These are phyloP conservation scores for Parotocinclus haroldoi DNA, from an alignment of 2,797 vertebrate genomes.

Conservation along the genomic window DNA sequence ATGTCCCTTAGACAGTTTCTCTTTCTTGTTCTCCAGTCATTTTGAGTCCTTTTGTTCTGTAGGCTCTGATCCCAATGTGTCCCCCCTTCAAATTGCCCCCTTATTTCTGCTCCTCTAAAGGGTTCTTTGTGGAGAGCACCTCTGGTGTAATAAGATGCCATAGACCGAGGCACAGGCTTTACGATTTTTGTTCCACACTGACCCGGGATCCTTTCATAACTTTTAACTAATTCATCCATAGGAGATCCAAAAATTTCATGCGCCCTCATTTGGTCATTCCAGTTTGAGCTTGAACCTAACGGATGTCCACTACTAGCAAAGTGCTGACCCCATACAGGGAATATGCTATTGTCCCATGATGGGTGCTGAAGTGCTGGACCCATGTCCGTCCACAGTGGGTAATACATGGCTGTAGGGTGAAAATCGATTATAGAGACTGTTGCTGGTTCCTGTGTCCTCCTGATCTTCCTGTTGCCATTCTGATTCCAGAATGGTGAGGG, in stretches of 20 bases:
- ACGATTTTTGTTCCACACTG: conserved; percentile 22
- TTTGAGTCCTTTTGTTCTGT: conserved; percentile 3
- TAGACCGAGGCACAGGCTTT: conserved; percentile 28
- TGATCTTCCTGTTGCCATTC: conserved; percentile 41
- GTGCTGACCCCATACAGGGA: conserved; percentile 47
- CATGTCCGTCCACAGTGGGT: conserved; percentile 27
- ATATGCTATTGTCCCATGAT: conserved; percentile 45
- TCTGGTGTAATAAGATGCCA: conserved; percentile 22
- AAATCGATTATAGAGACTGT: conserved; percentile 41
- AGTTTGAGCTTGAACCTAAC: conserved; percentile 7
- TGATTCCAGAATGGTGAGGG: conserved; percentile 67
- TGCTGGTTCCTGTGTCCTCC: conserved; percentile 14
- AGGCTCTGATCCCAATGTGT: conserved; percentile 25
- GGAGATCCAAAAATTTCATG: conserved; percentile 16
- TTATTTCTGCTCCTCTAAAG: conserved; percentile 10
- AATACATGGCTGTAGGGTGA: conserved; percentile 52
- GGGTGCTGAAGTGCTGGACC: conserved; percentile 50
- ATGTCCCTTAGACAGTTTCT: neutral
- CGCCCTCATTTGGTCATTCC: neutral
- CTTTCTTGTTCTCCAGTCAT: conserved; percentile 2
- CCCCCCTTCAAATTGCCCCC: conserved; percentile 11
- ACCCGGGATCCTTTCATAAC: conserved; percentile 13
- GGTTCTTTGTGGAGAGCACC: conserved; percentile 18
- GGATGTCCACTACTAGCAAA: conserved; percentile 6
- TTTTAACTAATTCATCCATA: conserved; percentile 21